Conservation (phyloP, 2,888 invertebrate species). For the Litoditis marina region DNA sequence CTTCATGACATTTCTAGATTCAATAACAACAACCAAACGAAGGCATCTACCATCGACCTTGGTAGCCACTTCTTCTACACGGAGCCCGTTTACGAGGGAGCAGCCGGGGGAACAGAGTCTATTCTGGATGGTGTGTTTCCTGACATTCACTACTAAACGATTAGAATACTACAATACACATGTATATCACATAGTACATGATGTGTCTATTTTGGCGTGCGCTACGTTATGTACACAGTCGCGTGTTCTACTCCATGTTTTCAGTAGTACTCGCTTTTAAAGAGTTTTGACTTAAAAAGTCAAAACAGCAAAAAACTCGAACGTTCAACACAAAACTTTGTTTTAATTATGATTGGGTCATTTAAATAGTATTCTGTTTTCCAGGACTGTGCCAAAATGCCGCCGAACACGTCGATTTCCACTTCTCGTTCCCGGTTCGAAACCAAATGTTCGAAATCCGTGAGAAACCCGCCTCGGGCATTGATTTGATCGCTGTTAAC, state of each 20-base stretch:
- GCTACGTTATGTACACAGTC: too few species aligned
- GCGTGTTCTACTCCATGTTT: too few species aligned
- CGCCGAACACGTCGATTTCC: constrained; percentile 31
- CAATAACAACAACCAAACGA: constrained; percentile 5
- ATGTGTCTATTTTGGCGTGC: too few species aligned
- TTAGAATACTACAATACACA: too few species aligned
- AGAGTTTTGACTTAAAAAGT: too few species aligned
- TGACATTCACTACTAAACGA: not conserved
- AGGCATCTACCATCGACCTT: constrained; percentile 15
- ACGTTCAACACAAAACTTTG: too few species aligned
- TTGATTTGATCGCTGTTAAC: constrained; percentile 85
- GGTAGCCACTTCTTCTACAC: constrained; percentile 25
- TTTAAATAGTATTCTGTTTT: too few species aligned
- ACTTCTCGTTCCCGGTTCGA: constrained; percentile 42
- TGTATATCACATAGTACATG: too few species aligned
- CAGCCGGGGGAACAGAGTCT: constrained; percentile 20
- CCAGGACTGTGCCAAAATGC: constrained; percentile 30
- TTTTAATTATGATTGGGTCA: too few species aligned
- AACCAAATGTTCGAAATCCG: constrained; percentile 74
- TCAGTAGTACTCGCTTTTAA: too few species aligned
- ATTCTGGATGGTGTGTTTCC: constrained; percentile 23
- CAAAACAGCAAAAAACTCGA: too few species aligned
- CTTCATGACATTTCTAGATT: not conserved
- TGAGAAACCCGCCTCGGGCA: constrained; percentile 73
- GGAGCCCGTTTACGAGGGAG: constrained; percentile 23